A percentile compares a stretch with the other conserved stretches of the same genome.
phyloP scores from a whole-genome alignment of 2,113 vertebrate species.

The Junco hyemalis region DNA sequence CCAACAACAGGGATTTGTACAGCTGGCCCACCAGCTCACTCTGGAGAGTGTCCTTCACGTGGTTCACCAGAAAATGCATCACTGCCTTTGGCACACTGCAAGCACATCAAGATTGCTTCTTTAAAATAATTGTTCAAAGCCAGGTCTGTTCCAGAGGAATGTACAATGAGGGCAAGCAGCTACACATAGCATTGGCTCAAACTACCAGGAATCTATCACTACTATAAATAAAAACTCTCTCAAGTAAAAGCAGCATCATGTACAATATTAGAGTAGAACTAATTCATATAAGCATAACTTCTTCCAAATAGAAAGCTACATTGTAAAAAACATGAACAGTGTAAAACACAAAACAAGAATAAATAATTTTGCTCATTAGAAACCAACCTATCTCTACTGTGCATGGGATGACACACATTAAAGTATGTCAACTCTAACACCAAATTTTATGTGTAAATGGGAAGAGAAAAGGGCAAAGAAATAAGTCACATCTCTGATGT shows the following conservation, averaged over 20 bases:
- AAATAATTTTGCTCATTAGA: background rate
- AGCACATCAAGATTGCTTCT: background rate
- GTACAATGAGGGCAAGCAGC: background rate
- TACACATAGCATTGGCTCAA: background rate
- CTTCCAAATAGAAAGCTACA: background rate
- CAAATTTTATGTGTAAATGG: background rate
- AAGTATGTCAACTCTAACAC: background rate
- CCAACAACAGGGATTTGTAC: constrained; percentile 89
- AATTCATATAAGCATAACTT: background rate
- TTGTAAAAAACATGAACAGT: background rate
- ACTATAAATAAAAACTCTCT: background rate
- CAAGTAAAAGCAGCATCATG: background rate
- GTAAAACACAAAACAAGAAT: background rate
- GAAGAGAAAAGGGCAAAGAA: background rate
- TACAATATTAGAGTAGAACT: background rate
- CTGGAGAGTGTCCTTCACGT: constrained; percentile 96
- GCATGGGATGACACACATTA: background rate
- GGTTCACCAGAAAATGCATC: constrained; percentile 99
- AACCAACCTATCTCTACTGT: background rate
- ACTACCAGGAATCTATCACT: background rate
- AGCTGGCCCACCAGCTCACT: constrained; percentile 97
- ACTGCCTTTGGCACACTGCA: constrained; percentile 96
- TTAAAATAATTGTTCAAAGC: background rate
- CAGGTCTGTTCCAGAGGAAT: background rate
- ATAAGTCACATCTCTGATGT: background rate